Percentiles rank a stretch among this genome's conserved stretches.
These are phyloP conservation scores for Coregonus clupeaformis DNA, from an alignment of 2,113 vertebrate species.

Conservation along the genomic window DNA sequence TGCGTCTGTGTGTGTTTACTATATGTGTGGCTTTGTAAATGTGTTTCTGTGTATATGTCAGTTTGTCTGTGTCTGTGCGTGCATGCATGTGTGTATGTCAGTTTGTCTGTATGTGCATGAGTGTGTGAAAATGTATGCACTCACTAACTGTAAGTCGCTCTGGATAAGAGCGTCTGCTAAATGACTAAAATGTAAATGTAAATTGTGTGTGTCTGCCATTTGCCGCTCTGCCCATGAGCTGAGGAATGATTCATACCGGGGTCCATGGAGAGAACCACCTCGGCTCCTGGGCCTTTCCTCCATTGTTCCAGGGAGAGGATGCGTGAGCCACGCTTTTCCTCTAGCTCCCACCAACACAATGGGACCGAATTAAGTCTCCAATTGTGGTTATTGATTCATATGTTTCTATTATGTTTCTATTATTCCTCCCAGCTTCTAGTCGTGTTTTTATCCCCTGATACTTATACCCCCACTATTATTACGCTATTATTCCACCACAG, in stretches of 20 bases:
- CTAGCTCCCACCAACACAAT: constrained; percentile 69
- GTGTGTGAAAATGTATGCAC: constrained; percentile 24
- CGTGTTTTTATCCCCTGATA: background rate
- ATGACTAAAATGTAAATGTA: too few species aligned
- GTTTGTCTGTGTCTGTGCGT: constrained; percentile 10
- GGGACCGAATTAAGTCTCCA: constrained; percentile 57
- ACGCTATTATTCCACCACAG: background rate
- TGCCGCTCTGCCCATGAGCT: background rate
- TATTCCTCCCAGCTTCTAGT: constrained; percentile 52
- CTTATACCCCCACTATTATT: background rate
- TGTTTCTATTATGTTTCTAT: constrained; percentile 44
- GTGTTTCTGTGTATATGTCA: constrained; percentile 3
- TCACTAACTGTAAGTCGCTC: too few species aligned
- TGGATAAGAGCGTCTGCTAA: too few species aligned
- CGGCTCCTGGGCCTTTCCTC: constrained; percentile 10
- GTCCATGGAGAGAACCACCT: background rate
- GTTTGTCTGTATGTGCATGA: constrained; percentile 17
- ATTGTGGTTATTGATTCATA: constrained; percentile 65
- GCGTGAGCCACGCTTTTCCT: constrained; percentile 45
- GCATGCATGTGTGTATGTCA: background rate
- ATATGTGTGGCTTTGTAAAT: constrained; percentile 26
- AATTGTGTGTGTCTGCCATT: background rate
- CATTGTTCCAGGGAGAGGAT: constrained; percentile 66
- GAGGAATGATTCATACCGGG: constrained; percentile 44
- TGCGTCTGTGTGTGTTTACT: constrained; percentile 22